A percentile compares a stretch with the other conserved stretches of the same genome.
Conservation (phyloP, 53 echinoderm and acorn worm genomes). For the Astropecten irregularis region DNA sequence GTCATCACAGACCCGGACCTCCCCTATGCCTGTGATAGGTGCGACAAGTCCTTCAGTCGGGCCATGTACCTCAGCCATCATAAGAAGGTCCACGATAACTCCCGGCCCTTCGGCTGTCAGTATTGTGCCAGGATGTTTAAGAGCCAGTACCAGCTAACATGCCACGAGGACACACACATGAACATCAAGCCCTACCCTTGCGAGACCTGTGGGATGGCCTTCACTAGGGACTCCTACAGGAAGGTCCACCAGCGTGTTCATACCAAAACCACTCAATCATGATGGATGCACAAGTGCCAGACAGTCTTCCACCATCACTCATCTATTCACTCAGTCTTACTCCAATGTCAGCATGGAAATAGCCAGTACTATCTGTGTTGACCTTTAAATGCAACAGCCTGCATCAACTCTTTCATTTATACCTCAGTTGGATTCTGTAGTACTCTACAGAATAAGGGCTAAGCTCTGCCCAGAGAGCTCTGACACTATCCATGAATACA, state of each 20-base stretch:
- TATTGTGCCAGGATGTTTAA: constrained; percentile 20
- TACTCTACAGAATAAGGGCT: no score
- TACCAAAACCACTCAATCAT: not conserved
- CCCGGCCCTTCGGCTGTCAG: constrained; percentile 11
- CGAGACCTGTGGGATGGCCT: constrained; percentile 6
- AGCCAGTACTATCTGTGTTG: no score
- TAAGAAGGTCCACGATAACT: constrained; percentile 13
- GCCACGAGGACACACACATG: constrained; percentile 29
- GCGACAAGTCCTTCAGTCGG: constrained; percentile 34
- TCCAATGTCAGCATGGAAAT: no score
- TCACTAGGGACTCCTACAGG: constrained; percentile 23
- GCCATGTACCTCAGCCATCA: constrained; percentile 38
- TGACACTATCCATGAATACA: no score
- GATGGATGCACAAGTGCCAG: not conserved
- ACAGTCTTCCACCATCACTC: not conserved
- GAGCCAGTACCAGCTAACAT: not conserved
- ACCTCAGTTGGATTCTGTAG: no score
- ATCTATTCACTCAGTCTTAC: no score
- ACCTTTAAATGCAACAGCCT: no score
- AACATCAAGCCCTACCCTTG: constrained; percentile 19
- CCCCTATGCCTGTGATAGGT: constrained; percentile 27
- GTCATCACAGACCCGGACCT: not conserved
- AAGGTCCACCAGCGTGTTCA: not conserved
- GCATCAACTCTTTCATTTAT: no score
- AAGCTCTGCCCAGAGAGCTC: no score